Evolutionary conservation across 2,113 vertebrate species (phyloP).

Genomic region (Odocoileus hemionus): DNA sequence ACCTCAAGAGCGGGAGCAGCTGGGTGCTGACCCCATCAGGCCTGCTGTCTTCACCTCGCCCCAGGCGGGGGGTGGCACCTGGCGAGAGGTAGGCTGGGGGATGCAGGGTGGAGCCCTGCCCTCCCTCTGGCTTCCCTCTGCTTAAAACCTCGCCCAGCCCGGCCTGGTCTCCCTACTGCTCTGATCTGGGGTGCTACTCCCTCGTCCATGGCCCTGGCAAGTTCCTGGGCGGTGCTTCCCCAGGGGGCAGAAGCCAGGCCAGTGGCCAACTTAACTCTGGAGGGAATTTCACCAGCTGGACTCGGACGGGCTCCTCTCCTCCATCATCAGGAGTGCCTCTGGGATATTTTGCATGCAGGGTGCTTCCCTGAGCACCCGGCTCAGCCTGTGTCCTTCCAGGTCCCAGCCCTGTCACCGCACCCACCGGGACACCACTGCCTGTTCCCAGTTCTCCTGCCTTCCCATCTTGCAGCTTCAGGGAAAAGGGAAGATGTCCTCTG

Average conservation of each 20-base stretch:
- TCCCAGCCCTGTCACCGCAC: neutral
- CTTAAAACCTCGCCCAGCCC: neutral
- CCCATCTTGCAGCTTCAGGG: neutral
- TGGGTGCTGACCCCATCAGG: neutral
- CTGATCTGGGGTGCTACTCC: neutral
- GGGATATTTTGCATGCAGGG: rapidly evolving
- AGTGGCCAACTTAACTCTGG: too few relatives aligned
- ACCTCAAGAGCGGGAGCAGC: too few relatives aligned
- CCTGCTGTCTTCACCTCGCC: neutral
- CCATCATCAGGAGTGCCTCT: neutral
- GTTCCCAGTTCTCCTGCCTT: neutral
- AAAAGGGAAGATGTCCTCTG: neutral
- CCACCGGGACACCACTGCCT: neutral
- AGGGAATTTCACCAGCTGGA: neutral
- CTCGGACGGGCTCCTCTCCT: too few relatives aligned
- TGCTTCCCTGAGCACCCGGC: rapidly evolving
- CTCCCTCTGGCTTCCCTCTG: neutral
- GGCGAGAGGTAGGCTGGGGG: neutral
- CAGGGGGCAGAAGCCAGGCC: neutral
- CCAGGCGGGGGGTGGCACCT: rapidly evolving
- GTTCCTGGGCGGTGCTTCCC: neutral
- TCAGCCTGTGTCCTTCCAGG: rapidly evolving
- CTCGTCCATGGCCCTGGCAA: rapidly evolving
- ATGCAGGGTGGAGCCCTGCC: neutral
- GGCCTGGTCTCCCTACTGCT: neutral